A percentile compares a stretch with the other conserved stretches of the same genome.
Conservation (phyloP, 2,888 invertebrate genomes). For the Nemotelus pantherinus region DNA sequence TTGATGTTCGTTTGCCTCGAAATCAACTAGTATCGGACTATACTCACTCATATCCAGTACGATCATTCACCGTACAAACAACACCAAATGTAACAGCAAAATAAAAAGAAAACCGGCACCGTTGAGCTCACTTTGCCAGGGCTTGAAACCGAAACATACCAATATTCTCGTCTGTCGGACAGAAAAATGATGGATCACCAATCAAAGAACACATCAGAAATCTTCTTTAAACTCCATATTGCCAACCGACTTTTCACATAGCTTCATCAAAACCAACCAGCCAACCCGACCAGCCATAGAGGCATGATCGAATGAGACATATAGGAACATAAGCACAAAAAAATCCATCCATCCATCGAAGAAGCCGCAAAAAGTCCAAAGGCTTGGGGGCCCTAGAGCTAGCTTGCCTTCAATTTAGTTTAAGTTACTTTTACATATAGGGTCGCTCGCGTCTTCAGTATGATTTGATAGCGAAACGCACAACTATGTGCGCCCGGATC, state of each 20-base stretch:
- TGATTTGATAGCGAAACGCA: too few species aligned
- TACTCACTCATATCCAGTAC: neutral
- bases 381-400: constrained; percentile 16
- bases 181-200: constrained; percentile 65
- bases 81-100: too few species aligned
- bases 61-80: neutral
- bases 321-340: neutral
- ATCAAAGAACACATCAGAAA: constrained; percentile 59
- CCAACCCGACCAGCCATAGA: neutral
- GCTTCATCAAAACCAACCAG: neutral
- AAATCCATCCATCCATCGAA: neutral
- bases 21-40: neutral
- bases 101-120: constrained; percentile 2
- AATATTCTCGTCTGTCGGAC: constrained; percentile 40
- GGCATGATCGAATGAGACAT: neutral
- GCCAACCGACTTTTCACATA: constrained; percentile 28
- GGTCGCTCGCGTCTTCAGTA: too few species aligned
- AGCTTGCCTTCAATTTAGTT: constrained; percentile 2
- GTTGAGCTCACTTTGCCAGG: constrained; percentile 21
- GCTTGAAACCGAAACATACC: constrained; percentile 30
- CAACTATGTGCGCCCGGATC: too few species aligned
- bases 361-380: neutral
- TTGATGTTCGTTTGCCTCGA: neutral
- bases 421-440: too few species aligned
- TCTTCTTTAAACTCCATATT: constrained; percentile 22